These are phyloP conservation scores for Drosophila koepferae DNA, from an alignment of 2,888 invertebrate genomes.

Conservation along the genomic window DNA sequence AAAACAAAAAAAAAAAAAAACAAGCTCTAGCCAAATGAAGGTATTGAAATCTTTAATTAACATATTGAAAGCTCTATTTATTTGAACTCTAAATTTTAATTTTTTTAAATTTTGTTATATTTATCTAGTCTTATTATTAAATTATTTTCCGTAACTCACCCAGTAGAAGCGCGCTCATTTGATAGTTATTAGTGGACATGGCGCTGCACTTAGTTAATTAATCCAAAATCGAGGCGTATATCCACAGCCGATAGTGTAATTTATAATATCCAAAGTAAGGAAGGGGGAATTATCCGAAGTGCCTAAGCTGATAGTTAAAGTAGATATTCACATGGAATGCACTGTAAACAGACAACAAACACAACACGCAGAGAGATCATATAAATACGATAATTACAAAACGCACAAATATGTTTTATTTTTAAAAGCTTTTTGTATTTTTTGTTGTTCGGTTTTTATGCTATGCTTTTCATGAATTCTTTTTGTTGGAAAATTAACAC, in stretches of 20 bases:
- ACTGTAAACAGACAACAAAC: constrained; percentile 71
- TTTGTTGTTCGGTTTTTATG: constrained; percentile 22
- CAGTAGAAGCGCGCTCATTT: constrained; percentile 68
- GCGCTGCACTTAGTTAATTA: constrained; percentile 44
- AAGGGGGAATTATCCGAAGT: constrained; percentile 66
- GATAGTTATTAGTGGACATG: constrained; percentile 68
- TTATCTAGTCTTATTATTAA: too few relatives aligned
- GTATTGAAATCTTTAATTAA: too few relatives aligned
- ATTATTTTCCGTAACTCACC: constrained; percentile 64
- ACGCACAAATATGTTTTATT: constrained; percentile 60
- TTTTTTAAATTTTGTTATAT: background rate
- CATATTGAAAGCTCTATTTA: too few relatives aligned
- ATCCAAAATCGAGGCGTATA: constrained; percentile 57
- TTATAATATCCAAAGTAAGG: constrained; percentile 48
- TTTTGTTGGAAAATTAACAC: constrained; percentile 58
- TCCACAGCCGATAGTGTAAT: constrained; percentile 45
- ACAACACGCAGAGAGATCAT: constrained; percentile 55
- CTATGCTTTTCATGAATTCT: constrained; percentile 13
- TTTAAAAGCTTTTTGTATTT: constrained; percentile 28
- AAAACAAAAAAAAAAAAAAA: too few relatives aligned
- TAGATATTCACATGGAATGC: constrained; percentile 75
- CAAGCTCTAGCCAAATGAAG: too few relatives aligned
- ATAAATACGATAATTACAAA: constrained; percentile 62
- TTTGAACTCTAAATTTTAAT: too few relatives aligned
- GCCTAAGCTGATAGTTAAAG: constrained; percentile 59